Conservation (phyloP, 2,888 invertebrate species). For the Ametastegia equiseti region DNA sequence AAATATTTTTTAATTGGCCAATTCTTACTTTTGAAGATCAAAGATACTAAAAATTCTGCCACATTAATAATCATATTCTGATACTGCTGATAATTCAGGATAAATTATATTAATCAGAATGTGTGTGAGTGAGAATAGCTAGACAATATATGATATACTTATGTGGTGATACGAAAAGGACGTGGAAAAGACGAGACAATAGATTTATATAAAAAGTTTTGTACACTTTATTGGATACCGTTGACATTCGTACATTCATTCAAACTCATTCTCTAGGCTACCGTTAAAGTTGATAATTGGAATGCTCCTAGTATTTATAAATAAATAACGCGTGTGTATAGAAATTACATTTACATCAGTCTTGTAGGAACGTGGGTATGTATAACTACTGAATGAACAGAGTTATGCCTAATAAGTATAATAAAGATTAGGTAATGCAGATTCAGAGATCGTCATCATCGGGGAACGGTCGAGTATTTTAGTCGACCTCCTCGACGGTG, state of each 20-base stretch:
- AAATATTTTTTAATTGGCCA: too few relatives aligned
- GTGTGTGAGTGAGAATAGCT: too few relatives aligned
- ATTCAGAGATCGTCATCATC: not conserved
- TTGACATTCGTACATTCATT: slow-evolving; percentile 15
- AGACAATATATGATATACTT: too few relatives aligned
- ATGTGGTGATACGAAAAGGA: not conserved
- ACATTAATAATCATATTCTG: too few relatives aligned
- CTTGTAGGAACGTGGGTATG: not conserved
- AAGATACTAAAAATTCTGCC: too few relatives aligned
- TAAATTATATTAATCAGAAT: too few relatives aligned
- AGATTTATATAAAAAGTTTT: not conserved
- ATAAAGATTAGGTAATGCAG: not conserved
- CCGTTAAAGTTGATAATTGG: not conserved
- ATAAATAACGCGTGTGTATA: not conserved
- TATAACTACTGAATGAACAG: not conserved
- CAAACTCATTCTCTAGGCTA: slow-evolving; percentile 24
- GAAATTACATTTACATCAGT: not conserved
- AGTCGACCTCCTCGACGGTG: slow-evolving; percentile 86
- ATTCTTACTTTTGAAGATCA: too few relatives aligned
- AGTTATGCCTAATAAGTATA: too few relatives aligned
- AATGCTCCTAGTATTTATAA: not conserved
- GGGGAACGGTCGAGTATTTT: slow-evolving; percentile 59
- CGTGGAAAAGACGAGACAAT: not conserved
- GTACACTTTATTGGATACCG: slow-evolving; percentile 15
- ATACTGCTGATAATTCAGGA: too few relatives aligned